Conservation (phyloP, 1,140 invertebrate genomes). For the Dysdera silvatica region DNA sequence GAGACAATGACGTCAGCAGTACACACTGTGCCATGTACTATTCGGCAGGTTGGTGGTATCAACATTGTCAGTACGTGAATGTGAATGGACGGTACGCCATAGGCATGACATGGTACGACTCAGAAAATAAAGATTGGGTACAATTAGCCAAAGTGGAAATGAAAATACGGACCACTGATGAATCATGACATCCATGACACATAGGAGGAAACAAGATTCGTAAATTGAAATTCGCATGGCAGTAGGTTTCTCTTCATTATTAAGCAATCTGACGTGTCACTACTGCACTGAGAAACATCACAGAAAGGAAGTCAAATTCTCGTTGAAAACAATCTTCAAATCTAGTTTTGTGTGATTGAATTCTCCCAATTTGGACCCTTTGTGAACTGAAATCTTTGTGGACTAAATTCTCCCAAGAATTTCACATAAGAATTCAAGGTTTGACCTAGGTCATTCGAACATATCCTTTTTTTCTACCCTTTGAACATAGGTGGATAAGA, state of each 20-base stretch:
- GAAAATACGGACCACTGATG: conserved; percentile 55
- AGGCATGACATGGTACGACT: conserved; percentile 74
- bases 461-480: too few species aligned
- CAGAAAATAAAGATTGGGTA: conserved; percentile 48
- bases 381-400: too few species aligned
- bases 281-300: too few species aligned
- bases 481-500: too few species aligned
- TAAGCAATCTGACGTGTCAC: too few species aligned
- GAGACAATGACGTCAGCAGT: conserved; percentile 60
- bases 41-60: conserved; percentile 51
- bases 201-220: background rate
- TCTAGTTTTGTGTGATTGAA: too few species aligned
- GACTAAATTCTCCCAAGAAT: too few species aligned
- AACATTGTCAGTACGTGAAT: conserved; percentile 84
- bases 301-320: too few species aligned
- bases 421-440: too few species aligned
- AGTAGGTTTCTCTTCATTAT: background rate
- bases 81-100: conserved; percentile 71
- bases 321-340: too few species aligned
- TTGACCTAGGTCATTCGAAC: too few species aligned
- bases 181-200: background rate
- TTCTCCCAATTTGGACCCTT: too few species aligned
- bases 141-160: conserved; percentile 76
- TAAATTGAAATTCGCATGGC: background rate
- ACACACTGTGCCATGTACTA: conserved; percentile 58